Evolutionary conservation across 2,888 invertebrate species (phyloP), one percentile per base, ranked within the genome.

Genomic region (Graphium colonna): DNA sequence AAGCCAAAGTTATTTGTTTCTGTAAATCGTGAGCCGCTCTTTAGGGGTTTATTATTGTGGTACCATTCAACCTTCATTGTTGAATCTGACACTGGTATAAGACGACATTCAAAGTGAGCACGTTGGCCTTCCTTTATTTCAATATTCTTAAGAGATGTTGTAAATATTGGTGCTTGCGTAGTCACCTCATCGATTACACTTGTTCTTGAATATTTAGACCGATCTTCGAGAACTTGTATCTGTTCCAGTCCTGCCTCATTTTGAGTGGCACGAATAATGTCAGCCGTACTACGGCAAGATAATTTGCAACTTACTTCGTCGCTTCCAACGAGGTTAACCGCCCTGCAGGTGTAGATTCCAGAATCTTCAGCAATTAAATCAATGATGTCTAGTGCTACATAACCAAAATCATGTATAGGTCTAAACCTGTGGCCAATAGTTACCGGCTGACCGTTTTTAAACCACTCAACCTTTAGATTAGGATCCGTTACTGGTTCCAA

Each of bases 1-100:
- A 97, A 99, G 40, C 99, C 99, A 77, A 99, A 99, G 83, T 97
- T 98, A 73, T 98, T 96, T 7, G 97, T 97, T 83, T 98, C 97
- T 9, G 96, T 96, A 79, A 98, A 99, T 67, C 99, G 93, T 5
- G 98, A 97, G 39, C 98, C 98, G 59, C 96, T 96, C 81, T 97
- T 97, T 0, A 98, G 91, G 0, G 97, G 96, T 62, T 92, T 92
- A 68, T 96, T 96, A 73, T 98, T 97, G 71, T 97, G 96, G 87
- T 95, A 97, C 98, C 98, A 98, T 82, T 97, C 97, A 0, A 98
- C 97, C 77, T 95, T 96, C 94, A 98, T 94, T 1, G 96, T 95
- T 0, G 96, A 91, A 82, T 98, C 98, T 7, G 97, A 97, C 12
- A 97, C 97, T 3, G 98, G 98, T 67, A 98, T 98, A 55, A 98